These are phyloP conservation scores for Chymomyza fuscimana DNA, from an alignment of 2,888 invertebrate species.

Conservation along the genomic window DNA sequence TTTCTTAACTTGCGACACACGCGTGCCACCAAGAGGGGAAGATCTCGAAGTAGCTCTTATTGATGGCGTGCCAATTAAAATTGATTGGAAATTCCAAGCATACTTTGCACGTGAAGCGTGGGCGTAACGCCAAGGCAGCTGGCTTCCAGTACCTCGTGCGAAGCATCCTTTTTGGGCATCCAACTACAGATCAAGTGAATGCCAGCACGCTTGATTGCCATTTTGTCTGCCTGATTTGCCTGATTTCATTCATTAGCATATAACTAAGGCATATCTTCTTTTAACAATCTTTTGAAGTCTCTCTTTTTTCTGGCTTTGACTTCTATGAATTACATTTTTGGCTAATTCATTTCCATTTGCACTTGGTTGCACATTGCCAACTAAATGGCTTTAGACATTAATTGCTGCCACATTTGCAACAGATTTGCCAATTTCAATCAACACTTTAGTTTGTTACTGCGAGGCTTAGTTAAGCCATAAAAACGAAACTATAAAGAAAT, in stretches of 20 bases:
- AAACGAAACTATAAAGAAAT: slow-evolving; percentile 52
- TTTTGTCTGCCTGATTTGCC: slow-evolving; percentile 37
- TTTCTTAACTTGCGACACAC: slow-evolving; percentile 33
- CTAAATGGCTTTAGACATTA: slow-evolving; percentile 19
- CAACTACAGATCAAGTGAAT: slow-evolving; percentile 5
- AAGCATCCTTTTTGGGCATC: neutral
- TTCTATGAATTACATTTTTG: neutral
- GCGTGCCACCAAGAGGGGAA: neutral
- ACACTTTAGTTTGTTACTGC: slow-evolving; percentile 49
- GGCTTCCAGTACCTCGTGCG: neutral
- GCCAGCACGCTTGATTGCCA: slow-evolving; percentile 33
- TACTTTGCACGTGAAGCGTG: slow-evolving; percentile 67
- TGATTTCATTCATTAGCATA: slow-evolving; percentile 49
- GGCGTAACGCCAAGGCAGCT: neutral
- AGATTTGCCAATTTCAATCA: slow-evolving; percentile 49
- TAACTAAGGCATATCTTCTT: neutral
- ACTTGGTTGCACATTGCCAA: neutral
- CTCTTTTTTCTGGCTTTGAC: neutral
- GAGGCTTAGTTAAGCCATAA: slow-evolving; percentile 49
- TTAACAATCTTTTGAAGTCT: neutral
- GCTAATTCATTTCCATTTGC: neutral
- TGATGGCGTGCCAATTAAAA: slow-evolving; percentile 79
- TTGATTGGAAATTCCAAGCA: slow-evolving; percentile 78
- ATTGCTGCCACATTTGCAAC: slow-evolving; percentile 24
- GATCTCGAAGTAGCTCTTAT: slow-evolving; percentile 46